These are phyloP conservation scores for Trachelipus rathkii DNA, from an alignment of 1,140 invertebrate species.

Conservation along the genomic window DNA sequence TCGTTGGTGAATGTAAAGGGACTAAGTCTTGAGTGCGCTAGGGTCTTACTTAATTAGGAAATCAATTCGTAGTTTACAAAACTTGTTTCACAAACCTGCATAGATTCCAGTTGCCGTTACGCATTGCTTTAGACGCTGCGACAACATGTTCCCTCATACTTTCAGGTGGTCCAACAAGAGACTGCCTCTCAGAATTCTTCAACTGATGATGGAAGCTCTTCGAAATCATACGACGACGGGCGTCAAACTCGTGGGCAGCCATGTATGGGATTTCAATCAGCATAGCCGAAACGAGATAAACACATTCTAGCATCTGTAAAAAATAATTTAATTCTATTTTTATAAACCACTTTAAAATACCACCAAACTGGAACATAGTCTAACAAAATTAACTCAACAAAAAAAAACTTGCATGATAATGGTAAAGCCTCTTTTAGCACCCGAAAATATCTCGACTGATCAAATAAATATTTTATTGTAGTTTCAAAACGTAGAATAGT, in stretches of 20 bases:
- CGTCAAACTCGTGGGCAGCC: conserved; percentile 96
- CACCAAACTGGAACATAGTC: too few relatives aligned
- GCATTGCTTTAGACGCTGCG: conserved; percentile 96
- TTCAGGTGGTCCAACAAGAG: conserved; percentile 95
- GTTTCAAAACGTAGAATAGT: too few relatives aligned
- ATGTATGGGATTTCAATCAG: conserved; percentile 98
- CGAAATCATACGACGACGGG: conserved; percentile 92
- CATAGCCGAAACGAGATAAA: conserved; percentile 98
- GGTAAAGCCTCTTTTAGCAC: too few relatives aligned
- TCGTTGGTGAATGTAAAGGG: too few relatives aligned
- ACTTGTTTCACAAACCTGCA: conserved; percentile 54
- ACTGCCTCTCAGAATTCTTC: conserved; percentile 89
- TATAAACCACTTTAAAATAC: too few relatives aligned
- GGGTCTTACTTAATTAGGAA: too few relatives aligned
- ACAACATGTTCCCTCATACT: conserved; percentile 99
- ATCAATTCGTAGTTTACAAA: too few relatives aligned
- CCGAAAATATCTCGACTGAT: too few relatives aligned
- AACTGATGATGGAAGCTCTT: conserved; percentile 99
- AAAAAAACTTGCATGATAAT: too few relatives aligned
- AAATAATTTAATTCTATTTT: not conserved
- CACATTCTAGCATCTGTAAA: conserved; percentile 82
- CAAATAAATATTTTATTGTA: too few relatives aligned
- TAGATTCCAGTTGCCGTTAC: conserved; percentile 93
- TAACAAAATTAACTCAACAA: too few relatives aligned
- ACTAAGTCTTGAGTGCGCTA: too few relatives aligned